These are phyloP conservation scores for Proterorhinus semilunaris DNA, from an alignment of 2,113 vertebrate genomes.

Conservation along the genomic window DNA sequence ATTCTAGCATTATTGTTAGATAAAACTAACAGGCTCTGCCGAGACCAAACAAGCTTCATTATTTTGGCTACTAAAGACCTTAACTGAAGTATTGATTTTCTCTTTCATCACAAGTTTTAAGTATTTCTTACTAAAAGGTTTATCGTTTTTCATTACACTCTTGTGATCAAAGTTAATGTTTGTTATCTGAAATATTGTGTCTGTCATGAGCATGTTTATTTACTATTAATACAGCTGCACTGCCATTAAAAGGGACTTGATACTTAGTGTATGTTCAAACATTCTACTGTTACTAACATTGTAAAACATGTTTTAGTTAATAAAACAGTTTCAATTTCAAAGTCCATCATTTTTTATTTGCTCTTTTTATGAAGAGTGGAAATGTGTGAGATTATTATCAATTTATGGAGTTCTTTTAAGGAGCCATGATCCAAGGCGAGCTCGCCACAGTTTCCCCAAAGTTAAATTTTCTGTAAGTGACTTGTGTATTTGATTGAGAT, in stretches of 20 bases:
- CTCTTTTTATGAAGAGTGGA: not conserved
- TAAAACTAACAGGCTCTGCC: not conserved
- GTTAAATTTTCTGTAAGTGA: not conserved
- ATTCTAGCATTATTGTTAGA: too few relatives aligned
- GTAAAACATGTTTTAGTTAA: too few relatives aligned
- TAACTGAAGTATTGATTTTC: not conserved
- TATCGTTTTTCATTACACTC: slow-evolving; percentile 61
- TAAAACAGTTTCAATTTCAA: too few relatives aligned
- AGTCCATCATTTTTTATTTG: not conserved
- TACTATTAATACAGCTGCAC: slow-evolving; percentile 58
- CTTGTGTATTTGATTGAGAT: not conserved
- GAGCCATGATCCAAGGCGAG: too few relatives aligned
- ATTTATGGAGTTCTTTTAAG: too few relatives aligned
- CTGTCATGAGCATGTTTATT: slow-evolving; percentile 47
- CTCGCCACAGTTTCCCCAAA: too few relatives aligned
- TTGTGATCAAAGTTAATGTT: slow-evolving; percentile 65
- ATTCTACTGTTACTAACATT: too few relatives aligned
- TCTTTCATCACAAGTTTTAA: slow-evolving; percentile 38
- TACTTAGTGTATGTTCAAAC: not conserved
- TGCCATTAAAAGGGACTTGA: slow-evolving; percentile 32
- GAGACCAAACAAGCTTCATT: not conserved
- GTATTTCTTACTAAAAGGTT: slow-evolving; percentile 50
- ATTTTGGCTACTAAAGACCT: not conserved
- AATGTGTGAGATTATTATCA: too few relatives aligned
- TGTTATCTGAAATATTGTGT: slow-evolving; percentile 8